Base-by-base conservation (phyloP, 2,113 vertebrate species). In the Nansenia antarctica region DNA sequence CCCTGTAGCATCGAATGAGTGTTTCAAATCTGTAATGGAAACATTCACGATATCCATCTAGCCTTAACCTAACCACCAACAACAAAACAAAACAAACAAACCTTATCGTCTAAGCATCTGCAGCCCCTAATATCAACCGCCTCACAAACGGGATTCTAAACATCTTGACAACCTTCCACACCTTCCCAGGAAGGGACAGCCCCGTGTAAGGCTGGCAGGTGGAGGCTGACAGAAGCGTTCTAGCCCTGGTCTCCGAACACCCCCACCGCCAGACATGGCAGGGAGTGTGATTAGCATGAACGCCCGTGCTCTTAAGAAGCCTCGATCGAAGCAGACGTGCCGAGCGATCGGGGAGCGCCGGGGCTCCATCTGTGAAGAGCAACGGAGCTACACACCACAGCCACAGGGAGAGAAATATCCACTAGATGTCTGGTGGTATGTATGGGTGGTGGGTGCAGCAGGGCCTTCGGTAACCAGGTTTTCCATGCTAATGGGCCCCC, bases 281-380 rank as follows among this genome's bases (percentile, higher is more conserved):
- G 57, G 5, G 31, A 39, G 37, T 69, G 47, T 72, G 77, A 81
- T 81, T 81, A 81, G 74, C 70, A 66, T 22, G 66, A 67, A 68
- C 67, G 68, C 60, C 34, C 39, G 24, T 29, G 47, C 73, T 72
- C 69, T 67, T 70, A 62, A 34, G 20, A 35, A 54, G 74, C 67
- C 71, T 65, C 73, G 74, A 77, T 74, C 65, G 69, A 81, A 81
- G 70, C 79, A 77, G 79, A 81, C 74, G n/a, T 81, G 79, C 58
- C 66, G 64, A 70, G 74, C 79, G 77, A 72, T 73, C 47, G 63
- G 74, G 79, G 67, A 55, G 53, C n/a, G 69, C 74, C 65, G 59
- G 53, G 58, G 63, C 60, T 75, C 79, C 79, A 81, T 78, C 79
- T 81, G 79, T 78, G 79, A 78, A 68, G 64, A 55, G 65, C 69